These are phyloP conservation scores for Dipodomys spectabilis DNA, from an alignment of 2,113 vertebrate genomes.

Conservation along the genomic window DNA sequence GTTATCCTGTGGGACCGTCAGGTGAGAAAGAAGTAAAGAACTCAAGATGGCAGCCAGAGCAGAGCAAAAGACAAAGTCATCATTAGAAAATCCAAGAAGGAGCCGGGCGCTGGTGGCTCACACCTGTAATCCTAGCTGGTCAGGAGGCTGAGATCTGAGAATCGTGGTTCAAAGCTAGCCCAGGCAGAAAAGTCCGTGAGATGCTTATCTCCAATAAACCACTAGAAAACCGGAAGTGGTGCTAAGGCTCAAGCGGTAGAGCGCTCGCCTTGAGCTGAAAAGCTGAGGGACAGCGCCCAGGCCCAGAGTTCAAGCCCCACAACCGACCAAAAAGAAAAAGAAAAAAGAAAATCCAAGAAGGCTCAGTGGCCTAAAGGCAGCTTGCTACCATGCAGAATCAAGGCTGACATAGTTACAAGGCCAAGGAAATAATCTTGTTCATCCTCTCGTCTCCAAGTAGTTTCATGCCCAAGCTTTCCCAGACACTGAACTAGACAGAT, in stretches of 20 bases:
- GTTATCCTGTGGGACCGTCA: neutral
- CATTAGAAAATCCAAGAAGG: neutral
- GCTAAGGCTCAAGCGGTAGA: no score
- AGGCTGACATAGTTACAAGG: neutral
- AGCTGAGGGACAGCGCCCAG: no score
- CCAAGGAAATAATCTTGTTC: neutral
- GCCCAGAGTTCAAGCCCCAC: no score
- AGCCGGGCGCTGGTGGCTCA: no score
- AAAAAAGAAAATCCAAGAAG: neutral
- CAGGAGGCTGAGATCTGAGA: no score
- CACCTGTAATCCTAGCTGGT: no score
- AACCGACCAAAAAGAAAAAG: no score
- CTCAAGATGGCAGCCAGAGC: neutral
- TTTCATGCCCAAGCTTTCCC: neutral
- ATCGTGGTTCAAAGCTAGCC: no score
- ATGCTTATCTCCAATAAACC: no score
- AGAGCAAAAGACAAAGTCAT: neutral
- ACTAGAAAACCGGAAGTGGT: no score
- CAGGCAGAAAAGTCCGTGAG: no score
- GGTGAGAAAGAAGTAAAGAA: neutral
- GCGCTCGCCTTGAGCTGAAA: no score
- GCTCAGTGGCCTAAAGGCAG: neutral
- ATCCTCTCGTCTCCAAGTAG: constrained; percentile 14
- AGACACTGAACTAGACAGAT: neutral
- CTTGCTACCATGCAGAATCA: neutral